Base-by-base conservation (phyloP, 2,888 invertebrate species). In the Epistrophe grossulariae region DNA sequence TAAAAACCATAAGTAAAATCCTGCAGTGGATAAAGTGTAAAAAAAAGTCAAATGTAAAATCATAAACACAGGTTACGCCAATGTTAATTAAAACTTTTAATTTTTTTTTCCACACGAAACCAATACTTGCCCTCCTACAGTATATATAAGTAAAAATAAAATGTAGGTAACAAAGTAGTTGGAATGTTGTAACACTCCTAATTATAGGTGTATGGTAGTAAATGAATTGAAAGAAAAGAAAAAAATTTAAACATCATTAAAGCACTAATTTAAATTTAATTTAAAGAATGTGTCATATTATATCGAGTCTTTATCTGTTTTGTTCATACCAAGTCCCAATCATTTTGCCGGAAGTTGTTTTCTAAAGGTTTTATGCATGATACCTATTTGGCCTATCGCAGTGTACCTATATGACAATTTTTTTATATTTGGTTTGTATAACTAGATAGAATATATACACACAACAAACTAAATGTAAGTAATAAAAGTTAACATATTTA, bases 281-380 rank as follows among this genome's bases (percentile, higher is more conserved):
- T n/a, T 55, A 31, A 9, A 4, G 8, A 2, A 55, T 55, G 55
- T 55, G 28, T 55, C 55, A 55, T 9, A 55, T 28, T 31, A 4
- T 55, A 28, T 55, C 4, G 9, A 55, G 28, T n/a, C n/a, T 28
- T 28, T 55, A n/a, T 55, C 28, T 55, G 4, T n/a, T 55, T 28
- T 15, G 28, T 31, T 15, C 28, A 55, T 28, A 28, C 2, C 15
- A 15, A 0, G 28, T 28, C 15, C 6, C 8, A 55, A 55, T 15
- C 4, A 55, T 55, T 55, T 31, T 55, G 5, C 55, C 28, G 55
- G 55, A 55, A 55, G 31, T 55, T 55, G 28, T 15, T 55, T 55
- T 55, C 52, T 13, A 19, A 52, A 43, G 43, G 43, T 15, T 43
- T 6, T 40, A 15, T 45, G 15, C 15, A 15, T 3, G 24, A 24